Evolutionary conservation across 1,140 invertebrate genomes (phyloP).

Genomic region (Dinoponera quadriceps): DNA sequence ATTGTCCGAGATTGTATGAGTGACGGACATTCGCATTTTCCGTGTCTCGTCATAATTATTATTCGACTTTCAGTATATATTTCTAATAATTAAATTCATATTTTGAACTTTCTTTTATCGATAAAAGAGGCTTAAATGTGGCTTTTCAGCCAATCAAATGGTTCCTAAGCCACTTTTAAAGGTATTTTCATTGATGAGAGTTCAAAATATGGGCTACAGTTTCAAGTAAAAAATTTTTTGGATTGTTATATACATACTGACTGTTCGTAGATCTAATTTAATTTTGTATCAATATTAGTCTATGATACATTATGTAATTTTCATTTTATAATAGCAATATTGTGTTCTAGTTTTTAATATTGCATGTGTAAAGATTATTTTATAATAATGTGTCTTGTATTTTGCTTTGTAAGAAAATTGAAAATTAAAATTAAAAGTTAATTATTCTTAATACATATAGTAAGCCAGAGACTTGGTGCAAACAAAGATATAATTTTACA

Average conservation of each 20-base stretch:
- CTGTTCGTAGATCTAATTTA: too few relatives aligned
- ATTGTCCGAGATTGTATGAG: too few relatives aligned
- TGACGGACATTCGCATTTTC: neutral
- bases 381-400: neutral
- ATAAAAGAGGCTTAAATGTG: too few relatives aligned
- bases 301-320: too few relatives aligned
- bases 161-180: too few relatives aligned
- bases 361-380: neutral
- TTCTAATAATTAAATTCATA: neutral
- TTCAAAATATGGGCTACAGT: neutral
- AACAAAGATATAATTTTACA: constrained; percentile 18
- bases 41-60: neutral
- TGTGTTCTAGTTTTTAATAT: neutral
- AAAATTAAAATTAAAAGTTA: neutral
- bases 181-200: too few relatives aligned
- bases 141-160: too few relatives aligned
- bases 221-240: neutral
- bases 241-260: too few relatives aligned
- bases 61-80: neutral
- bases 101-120: too few relatives aligned
- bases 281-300: too few relatives aligned
- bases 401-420: constrained; percentile 1
- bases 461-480: constrained; percentile 59
- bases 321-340: neutral
- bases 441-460: constrained; percentile 56